Conservation (phyloP, 2,113 vertebrate genomes). For the Fulmarus glacialis region DNA sequence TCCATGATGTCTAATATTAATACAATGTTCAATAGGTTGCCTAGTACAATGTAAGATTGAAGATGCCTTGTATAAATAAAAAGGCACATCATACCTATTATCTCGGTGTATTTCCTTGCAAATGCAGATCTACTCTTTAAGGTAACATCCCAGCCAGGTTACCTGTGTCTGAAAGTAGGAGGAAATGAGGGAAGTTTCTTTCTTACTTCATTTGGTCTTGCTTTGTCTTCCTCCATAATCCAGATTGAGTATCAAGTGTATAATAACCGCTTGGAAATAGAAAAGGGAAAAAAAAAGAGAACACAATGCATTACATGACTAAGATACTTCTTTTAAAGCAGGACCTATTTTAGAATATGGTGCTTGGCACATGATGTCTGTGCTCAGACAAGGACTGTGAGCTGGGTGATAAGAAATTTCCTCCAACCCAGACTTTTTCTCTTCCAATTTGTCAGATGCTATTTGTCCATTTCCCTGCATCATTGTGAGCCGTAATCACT, state of each 20-base stretch:
- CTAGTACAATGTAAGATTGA: neutral
- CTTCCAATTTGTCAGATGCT: neutral
- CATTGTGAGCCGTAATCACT: conserved; percentile 2
- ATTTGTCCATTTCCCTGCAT: neutral
- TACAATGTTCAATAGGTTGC: neutral
- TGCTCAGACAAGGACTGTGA: neutral
- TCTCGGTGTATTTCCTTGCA: neutral
- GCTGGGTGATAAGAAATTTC: neutral
- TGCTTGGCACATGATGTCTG: neutral
- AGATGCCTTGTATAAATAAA: neutral
- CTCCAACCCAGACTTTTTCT: neutral
- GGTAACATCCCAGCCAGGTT: neutral
- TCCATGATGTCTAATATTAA: neutral
- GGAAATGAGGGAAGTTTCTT: neutral
- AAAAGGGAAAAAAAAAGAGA: neutral
- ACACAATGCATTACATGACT: neutral
- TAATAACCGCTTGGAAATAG: neutral
- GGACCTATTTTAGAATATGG: neutral
- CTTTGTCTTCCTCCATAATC: neutral
- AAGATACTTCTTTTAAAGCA: neutral
- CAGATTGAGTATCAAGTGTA: neutral
- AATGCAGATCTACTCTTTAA: neutral
- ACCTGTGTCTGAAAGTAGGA: neutral
- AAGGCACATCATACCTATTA: neutral
- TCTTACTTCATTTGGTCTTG: neutral